Percentiles rank a stretch among this genome's conserved stretches.
Conservation (phyloP, 2,113 vertebrate genomes). For the Antechinus flavipes region DNA sequence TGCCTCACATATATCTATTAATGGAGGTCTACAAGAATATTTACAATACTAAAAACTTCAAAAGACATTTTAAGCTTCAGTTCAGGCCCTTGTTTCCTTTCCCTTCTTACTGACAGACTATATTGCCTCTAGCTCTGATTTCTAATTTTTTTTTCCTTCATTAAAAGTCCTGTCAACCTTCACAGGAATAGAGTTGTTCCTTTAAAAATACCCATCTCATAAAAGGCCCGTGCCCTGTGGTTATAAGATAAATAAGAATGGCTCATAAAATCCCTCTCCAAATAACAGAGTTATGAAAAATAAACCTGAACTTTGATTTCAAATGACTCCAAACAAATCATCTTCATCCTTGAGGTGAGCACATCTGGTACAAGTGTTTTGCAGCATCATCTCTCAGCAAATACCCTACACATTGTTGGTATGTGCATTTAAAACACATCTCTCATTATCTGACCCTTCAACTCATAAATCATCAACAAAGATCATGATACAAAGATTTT, state of each 20-base stretch:
- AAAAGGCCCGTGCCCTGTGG: slow-evolving; percentile 56
- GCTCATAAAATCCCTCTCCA: slow-evolving; percentile 64
- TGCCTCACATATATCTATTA: neutral
- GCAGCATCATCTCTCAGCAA: neutral
- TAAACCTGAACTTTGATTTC: slow-evolving; percentile 65
- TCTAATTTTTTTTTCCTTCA: slow-evolving; percentile 69
- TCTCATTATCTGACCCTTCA: neutral
- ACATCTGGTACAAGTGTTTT: neutral
- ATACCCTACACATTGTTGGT: neutral
- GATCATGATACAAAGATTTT: neutral
- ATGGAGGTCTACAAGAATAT: slow-evolving; percentile 15
- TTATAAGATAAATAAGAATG: slow-evolving; percentile 57
- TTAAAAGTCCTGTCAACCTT: slow-evolving; percentile 68
- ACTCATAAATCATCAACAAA: neutral
- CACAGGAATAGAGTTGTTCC: slow-evolving; percentile 59
- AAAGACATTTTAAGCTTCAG: slow-evolving; percentile 45
- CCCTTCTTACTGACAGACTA: slow-evolving; percentile 13
- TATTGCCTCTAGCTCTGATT: slow-evolving; percentile 61
- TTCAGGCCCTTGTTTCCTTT: slow-evolving; percentile 22
- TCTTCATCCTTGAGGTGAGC: slow-evolving; percentile 42
- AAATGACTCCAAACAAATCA: slow-evolving; percentile 65
- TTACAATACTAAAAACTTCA: slow-evolving; percentile 1
- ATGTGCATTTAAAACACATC: slow-evolving; percentile 32
- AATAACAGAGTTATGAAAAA: slow-evolving; percentile 70
- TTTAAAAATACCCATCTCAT: slow-evolving; percentile 71